phyloP scores from a whole-genome alignment of 2,888 invertebrate species.

The Corbicula japonica region DNA sequence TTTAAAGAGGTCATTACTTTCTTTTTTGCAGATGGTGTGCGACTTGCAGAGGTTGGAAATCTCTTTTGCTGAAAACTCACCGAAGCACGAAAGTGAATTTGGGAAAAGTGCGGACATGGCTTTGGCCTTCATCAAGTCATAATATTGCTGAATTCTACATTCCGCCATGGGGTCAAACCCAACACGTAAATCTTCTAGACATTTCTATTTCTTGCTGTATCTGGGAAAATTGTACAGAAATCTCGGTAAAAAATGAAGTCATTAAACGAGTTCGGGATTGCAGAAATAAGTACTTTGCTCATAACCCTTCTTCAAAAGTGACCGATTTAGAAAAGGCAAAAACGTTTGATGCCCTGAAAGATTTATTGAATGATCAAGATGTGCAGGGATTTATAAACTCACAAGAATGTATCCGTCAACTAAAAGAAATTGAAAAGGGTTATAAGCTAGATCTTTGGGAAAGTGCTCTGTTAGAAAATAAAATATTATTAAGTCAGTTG shows the following conservation, averaged over 20 bases:
- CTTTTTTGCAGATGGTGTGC: conserved; percentile 24
- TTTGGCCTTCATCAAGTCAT: neutral
- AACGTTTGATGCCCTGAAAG: conserved; percentile 19
- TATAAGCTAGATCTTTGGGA: neutral
- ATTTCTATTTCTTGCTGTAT: conserved; percentile 15
- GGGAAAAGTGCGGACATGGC: neutral
- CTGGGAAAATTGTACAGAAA: conserved; percentile 14
- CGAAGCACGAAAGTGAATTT: neutral
- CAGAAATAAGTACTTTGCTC: conserved; percentile 23
- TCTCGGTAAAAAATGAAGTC: neutral
- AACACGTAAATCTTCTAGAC: conserved; percentile 1
- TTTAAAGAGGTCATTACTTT: no score
- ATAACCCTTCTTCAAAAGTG: conserved; percentile 5
- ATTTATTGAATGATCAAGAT: conserved; percentile 11
- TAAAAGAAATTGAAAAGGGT: conserved; percentile 8
- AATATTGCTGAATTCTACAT: conserved; percentile 17
- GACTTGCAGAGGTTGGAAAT: conserved; percentile 14
- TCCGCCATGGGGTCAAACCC: conserved; percentile 12
- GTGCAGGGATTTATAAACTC: neutral
- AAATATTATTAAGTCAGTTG: no score
- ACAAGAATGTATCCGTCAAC: neutral
- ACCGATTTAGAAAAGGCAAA: neutral
- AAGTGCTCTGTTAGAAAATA: no score
- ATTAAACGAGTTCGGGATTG: neutral
- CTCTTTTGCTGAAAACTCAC: neutral